Evolutionary conservation across 2,888 invertebrate genomes (phyloP).

Genomic region (Cheilosia pagana): DNA sequence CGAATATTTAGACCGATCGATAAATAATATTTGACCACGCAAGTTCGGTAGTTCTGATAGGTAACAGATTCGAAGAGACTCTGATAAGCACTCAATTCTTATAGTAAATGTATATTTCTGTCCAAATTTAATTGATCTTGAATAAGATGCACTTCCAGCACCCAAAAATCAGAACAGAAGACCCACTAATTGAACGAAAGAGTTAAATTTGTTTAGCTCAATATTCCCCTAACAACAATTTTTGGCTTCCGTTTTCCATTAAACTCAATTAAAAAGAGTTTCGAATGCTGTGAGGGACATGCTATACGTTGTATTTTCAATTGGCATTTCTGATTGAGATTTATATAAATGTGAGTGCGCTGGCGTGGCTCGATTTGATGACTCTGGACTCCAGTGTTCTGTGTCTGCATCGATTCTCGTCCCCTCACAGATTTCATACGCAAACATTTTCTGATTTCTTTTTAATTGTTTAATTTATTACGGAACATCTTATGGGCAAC

Average conservation of each 20-base stretch:
- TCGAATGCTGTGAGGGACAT: constrained; percentile 32
- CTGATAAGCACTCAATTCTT: too few relatives aligned
- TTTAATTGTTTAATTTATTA: background rate
- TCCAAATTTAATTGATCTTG: constrained; percentile 16
- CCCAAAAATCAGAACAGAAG: constrained; percentile 1
- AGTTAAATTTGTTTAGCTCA: constrained; percentile 33
- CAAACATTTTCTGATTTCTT: background rate
- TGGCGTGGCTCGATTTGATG: background rate
- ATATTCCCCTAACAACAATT: constrained; percentile 27
- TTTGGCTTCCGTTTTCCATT: constrained; percentile 70
- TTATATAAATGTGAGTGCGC: constrained; percentile 21
- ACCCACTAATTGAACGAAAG: constrained; percentile 20
- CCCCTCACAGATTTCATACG: background rate
- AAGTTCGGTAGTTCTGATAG: too few relatives aligned
- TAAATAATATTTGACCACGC: too few relatives aligned
- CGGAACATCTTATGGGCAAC: background rate
- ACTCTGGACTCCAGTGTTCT: background rate
- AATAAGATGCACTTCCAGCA: constrained; percentile 25
- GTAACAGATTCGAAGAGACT: too few relatives aligned
- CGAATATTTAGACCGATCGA: too few relatives aligned
- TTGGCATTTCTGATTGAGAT: constrained; percentile 34
- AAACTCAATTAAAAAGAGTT: constrained; percentile 62
- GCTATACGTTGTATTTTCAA: constrained; percentile 14
- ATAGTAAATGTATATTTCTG: background rate
- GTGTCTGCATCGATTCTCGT: background rate